phyloP scores from a whole-genome alignment of 2,113 vertebrate genomes.

The Excalfactoria chinensis region DNA sequence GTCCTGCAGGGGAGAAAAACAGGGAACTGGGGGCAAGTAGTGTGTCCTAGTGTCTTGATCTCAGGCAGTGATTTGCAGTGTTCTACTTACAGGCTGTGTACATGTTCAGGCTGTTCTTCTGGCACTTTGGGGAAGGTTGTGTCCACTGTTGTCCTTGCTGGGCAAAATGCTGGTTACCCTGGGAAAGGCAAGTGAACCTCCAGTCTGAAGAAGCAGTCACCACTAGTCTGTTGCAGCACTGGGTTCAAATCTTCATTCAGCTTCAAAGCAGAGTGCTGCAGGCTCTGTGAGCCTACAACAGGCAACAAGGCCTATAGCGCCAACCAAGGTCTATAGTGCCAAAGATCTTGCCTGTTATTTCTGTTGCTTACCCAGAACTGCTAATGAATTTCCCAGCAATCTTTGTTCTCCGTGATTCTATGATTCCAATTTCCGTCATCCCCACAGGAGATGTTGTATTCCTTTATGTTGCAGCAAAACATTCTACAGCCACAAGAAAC shows the following conservation, averaged over 20 bases:
- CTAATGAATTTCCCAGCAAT: neutral
- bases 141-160: neutral
- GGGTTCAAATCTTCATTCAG: neutral
- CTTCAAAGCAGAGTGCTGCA: neutral
- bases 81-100: neutral
- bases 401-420: neutral
- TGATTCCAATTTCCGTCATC: neutral
- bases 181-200: neutral
- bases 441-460: neutral
- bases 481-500: neutral
- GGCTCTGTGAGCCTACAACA: neutral
- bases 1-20: neutral
- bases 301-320: neutral
- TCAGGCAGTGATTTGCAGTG: neutral
- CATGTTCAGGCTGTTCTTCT: neutral
- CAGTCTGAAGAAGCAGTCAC: neutral
- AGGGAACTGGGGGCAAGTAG: neutral
- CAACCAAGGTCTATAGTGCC: neutral
- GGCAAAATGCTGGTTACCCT: neutral
- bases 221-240: neutral
- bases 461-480: constrained; percentile 29
- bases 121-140: neutral
- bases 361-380: neutral
- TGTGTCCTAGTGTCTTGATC: neutral
- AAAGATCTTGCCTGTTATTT: neutral